Conservation (phyloP, 2,797 vertebrate genomes). For the Chiloscyllium punctatum region DNA sequence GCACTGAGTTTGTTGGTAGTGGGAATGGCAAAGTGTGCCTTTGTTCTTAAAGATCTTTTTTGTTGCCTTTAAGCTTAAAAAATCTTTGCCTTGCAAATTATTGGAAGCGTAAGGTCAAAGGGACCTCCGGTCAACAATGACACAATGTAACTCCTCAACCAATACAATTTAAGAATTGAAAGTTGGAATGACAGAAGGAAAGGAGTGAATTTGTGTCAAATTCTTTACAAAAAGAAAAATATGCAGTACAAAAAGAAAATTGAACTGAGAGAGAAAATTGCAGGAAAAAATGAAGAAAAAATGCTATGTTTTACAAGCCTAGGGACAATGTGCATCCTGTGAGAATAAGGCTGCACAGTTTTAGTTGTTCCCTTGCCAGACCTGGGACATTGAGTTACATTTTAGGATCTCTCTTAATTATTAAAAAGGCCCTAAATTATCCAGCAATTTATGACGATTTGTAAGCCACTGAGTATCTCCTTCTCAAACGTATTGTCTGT, state of each 20-base stretch:
- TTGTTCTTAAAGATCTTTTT: not conserved
- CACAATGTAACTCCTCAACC: not conserved
- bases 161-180: not conserved
- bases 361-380: not conserved
- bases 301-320: not conserved
- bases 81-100: not conserved
- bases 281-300: not conserved
- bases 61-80: not conserved
- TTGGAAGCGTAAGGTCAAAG: not conserved
- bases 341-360: not conserved
- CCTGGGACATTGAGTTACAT: not conserved
- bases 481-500: not conserved
- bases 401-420: not conserved
- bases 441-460: not conserved
- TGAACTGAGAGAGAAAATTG: not conserved
- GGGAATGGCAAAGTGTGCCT: not conserved
- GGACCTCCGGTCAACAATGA: not conserved
- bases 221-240: not conserved
- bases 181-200: not conserved
- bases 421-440: not conserved
- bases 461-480: not conserved
- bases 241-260: not conserved
- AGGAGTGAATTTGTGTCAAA: not conserved
- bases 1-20: not conserved
- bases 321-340: not conserved